Conservation (phyloP, 2,113 vertebrate genomes). For the Phocoena sinus region DNA sequence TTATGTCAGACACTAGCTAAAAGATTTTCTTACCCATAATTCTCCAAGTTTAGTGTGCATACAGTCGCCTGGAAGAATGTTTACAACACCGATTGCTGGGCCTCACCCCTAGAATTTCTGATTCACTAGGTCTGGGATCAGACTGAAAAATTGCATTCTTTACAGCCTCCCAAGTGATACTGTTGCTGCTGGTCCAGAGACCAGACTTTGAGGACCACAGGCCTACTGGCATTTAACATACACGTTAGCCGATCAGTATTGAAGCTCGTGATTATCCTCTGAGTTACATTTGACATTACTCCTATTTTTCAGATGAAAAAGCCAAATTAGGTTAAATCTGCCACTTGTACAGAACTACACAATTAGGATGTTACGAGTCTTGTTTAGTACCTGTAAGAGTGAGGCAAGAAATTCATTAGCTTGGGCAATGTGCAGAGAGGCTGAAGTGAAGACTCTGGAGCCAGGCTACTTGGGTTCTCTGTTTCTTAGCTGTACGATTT, state of each 20-base stretch:
- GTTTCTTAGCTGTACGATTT: background rate
- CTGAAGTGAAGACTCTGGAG: background rate
- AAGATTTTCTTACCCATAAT: background rate
- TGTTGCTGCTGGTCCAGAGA: background rate
- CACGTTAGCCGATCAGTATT: background rate
- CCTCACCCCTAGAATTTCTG: background rate
- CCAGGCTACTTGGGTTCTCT: background rate
- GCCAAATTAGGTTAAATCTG: background rate
- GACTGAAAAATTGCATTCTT: background rate
- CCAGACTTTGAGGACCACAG: background rate
- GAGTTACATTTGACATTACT: background rate
- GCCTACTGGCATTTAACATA: background rate
- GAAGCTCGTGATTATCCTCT: background rate
- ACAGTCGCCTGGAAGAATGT: background rate
- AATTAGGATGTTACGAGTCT: background rate
- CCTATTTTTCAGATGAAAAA: background rate
- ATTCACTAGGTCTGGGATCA: background rate
- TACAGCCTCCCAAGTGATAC: background rate
- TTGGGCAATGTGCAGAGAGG: background rate
- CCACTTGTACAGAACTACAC: background rate
- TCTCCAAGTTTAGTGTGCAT: constrained; percentile 4
- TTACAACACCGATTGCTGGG: background rate
- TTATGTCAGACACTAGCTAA: background rate
- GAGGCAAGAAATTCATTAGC: background rate
- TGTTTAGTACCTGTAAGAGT: background rate